phyloP scores from a whole-genome alignment of 2,888 invertebrate species.

The Pelosia muscerda region DNA sequence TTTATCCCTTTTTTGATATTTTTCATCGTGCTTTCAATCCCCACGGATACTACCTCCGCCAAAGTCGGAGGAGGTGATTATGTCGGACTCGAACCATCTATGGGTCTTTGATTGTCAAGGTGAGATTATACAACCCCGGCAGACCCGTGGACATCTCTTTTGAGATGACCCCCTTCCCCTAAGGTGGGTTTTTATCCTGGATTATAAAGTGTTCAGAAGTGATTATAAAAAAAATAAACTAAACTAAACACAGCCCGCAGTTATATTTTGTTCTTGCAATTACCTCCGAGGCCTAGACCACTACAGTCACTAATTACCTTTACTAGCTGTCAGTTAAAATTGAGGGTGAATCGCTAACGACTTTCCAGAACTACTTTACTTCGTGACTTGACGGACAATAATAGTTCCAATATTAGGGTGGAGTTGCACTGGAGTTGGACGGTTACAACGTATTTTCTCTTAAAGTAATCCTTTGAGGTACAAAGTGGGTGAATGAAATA shows the following conservation, averaged over 20 bases:
- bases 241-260: not conserved
- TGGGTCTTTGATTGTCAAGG: too few relatives aligned
- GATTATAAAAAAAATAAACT: not conserved
- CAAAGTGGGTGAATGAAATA: too few relatives aligned
- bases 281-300: conserved; percentile 8
- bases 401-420: conserved; percentile 40
- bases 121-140: too few relatives aligned
- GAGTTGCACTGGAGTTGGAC: conserved; percentile 19
- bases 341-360: conserved; percentile 53
- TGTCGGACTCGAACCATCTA: too few relatives aligned
- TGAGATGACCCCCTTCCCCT: too few relatives aligned
- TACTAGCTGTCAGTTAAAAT: conserved; percentile 54
- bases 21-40: too few relatives aligned
- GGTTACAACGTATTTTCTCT: not conserved
- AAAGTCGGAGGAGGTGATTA: too few relatives aligned
- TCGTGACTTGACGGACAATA: conserved; percentile 56
- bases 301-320: conserved; percentile 45
- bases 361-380: conserved; percentile 52
- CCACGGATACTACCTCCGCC: too few relatives aligned
- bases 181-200: too few relatives aligned
- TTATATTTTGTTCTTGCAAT: not conserved
- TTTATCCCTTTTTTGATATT: too few relatives aligned
- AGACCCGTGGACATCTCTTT: too few relatives aligned
- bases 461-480: too few relatives aligned
- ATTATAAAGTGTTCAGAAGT: not conserved